Evolutionary conservation across 2,888 invertebrate species (phyloP), one percentile per base, ranked within the genome.

Genomic region (Slavum lentiscoides): DNA sequence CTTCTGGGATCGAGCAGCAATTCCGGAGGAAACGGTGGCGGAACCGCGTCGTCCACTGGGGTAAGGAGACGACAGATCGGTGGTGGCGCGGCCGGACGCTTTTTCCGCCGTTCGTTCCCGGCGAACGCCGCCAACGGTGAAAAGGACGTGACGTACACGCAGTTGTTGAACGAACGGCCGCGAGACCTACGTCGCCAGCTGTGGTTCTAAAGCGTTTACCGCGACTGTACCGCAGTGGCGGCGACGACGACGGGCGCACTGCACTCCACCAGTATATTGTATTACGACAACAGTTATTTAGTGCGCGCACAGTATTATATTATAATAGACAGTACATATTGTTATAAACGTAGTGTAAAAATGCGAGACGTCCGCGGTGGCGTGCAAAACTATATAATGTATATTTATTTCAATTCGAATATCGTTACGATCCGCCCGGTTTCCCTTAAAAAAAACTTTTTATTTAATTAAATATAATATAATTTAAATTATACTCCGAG

Each of bases 11-110:
- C 77, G 19, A 77, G 77, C 62, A 70, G 70, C 15, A 62, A 70
- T 53, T 77, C 77, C 21, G 70, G 77, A 19, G 70, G 62, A 9
- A 30, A 7, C 30, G 77, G 70, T 2, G 70, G 17, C 7, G 39
- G 23, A 11, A 6, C 68, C 1, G 49, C 39, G 19, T 11, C 77
- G 5, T 19, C 21, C 37, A 17, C 61, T 6, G 53, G 37, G 77
- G 77, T 77, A 77, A 77, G 67, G 13, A 75, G 77, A 64, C 68
- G 77, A 43, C 77, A 77, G 61, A 75, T n/a, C 15, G 74, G 62
- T n/a, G n/a, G 19, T 37, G 64, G 64, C 9, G 55, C 13, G 11
- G 49, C 13, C 15, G 49, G 49, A 39, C 5, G 55, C 3, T 58
- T 75, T 39, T 67, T 75, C 66, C 74, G 66, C 2, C 37, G 58